Evolutionary conservation across 2,113 vertebrate genomes (phyloP).

Genomic region (Salvelinus sp.): DNA sequence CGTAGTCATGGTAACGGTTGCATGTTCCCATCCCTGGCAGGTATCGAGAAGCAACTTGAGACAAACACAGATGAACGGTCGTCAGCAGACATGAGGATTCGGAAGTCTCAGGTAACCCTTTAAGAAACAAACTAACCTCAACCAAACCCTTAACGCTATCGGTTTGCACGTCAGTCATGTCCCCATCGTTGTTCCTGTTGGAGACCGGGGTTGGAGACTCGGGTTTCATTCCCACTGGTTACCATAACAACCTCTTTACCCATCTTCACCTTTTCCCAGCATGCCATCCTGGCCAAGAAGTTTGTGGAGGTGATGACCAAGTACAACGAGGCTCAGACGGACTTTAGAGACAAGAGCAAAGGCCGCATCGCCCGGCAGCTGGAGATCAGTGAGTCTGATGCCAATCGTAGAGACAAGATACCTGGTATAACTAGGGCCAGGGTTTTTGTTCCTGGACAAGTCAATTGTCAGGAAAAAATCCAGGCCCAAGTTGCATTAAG

Average conservation of each 20-base stretch:
- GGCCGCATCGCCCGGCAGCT: conserved; percentile 89
- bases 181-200: too few species aligned
- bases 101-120: conserved; percentile 87
- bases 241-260: not conserved
- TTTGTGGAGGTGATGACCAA: conserved; percentile 95
- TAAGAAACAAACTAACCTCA: too few species aligned
- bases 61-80: conserved; percentile 75
- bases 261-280: conserved; percentile 62
- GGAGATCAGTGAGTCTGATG: conserved; percentile 85
- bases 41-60: conserved; percentile 73
- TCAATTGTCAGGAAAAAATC: too few species aligned
- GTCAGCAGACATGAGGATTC: conserved; percentile 88
- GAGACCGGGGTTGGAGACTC: not conserved
- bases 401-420: not conserved
- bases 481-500: too few species aligned
- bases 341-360: conserved; percentile 92
- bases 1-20: not conserved
- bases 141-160: too few species aligned
- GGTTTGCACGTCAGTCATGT: too few species aligned
- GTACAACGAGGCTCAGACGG: conserved; percentile 89
- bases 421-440: too few species aligned
- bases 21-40: conserved; percentile 37
- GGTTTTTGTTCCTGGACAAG: too few species aligned
- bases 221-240: too few species aligned
- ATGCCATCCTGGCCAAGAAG: conserved; percentile 87